Evolutionary conservation across 2,113 vertebrate genomes (phyloP).

Genomic region (Panthera uncia): DNA sequence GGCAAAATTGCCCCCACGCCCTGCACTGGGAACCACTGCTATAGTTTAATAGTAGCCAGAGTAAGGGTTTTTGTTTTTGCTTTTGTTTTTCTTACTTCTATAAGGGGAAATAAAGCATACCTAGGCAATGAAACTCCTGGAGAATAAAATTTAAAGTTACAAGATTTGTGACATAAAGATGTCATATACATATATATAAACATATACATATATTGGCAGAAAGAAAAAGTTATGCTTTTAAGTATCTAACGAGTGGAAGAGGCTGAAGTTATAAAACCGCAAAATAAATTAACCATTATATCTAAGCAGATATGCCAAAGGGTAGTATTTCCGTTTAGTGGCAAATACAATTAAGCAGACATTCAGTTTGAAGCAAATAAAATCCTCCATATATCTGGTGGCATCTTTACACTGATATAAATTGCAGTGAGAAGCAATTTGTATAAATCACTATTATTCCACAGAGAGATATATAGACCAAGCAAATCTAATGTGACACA

Average conservation of each 20-base stretch:
- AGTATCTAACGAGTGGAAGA: conserved; percentile 42
- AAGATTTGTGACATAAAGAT: conserved; percentile 36
- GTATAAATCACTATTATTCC: conserved; percentile 76
- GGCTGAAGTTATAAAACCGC: conserved; percentile 52
- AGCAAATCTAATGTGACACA: conserved; percentile 77
- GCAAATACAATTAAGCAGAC: conserved; percentile 82
- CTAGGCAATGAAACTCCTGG: background rate
- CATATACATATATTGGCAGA: background rate
- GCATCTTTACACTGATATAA: conserved; percentile 72
- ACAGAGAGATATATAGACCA: conserved; percentile 76
- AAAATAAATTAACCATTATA: conserved; percentile 75
- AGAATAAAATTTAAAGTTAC: conserved; percentile 21
- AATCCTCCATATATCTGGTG: conserved; percentile 80
- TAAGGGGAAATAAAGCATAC: background rate
- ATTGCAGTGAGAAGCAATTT: conserved; percentile 80
- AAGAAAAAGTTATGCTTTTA: conserved; percentile 34
- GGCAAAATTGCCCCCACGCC: background rate
- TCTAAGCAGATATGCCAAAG: conserved; percentile 68
- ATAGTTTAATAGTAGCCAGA: background rate
- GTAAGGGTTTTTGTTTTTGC: background rate
- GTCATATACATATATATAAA: background rate
- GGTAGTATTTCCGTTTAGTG: conserved; percentile 78
- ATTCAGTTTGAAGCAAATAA: conserved; percentile 80
- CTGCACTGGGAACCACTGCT: background rate
- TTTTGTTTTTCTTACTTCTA: background rate